A percentile compares a stretch with the other conserved stretches of the same genome.
Conservation (phyloP, 2,888 invertebrate species). For the Metopia argyrocephala region DNA sequence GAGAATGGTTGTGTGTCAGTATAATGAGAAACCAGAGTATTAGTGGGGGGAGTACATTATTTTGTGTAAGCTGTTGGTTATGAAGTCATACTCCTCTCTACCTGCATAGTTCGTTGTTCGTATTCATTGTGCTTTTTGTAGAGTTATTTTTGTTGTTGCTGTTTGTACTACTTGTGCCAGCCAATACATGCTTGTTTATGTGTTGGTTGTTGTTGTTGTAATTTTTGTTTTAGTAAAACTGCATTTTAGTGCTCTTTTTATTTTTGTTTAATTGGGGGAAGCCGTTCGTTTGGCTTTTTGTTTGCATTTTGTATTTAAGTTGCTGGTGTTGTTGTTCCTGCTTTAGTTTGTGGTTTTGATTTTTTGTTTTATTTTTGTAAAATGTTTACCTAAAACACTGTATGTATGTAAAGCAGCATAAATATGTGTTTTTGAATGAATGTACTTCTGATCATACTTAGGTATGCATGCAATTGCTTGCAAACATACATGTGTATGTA, state of each 20-base stretch:
- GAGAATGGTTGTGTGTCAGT: constrained; percentile 3
- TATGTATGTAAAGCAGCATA: neutral
- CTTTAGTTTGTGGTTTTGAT: constrained; percentile 11
- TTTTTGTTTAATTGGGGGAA: constrained; percentile 60
- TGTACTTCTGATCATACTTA: neutral
- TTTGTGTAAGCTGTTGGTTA: constrained; percentile 4
- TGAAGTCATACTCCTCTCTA: constrained; percentile 20
- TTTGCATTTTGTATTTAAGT: constrained; percentile 33
- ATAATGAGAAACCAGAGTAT: neutral
- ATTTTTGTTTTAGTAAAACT: neutral
- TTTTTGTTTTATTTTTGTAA: neutral
- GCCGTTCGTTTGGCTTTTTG: constrained; percentile 57
- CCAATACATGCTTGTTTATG: too few species aligned
- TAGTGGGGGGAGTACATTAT: neutral
- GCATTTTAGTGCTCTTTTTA: constrained; percentile 13
- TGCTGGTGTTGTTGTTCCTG: constrained; percentile 19
- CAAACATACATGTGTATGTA: neutral
- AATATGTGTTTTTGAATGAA: neutral
- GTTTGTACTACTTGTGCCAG: neutral
- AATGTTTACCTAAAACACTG: neutral
- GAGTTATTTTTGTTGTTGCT: neutral
- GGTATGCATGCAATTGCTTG: neutral
- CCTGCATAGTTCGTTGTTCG: neutral
- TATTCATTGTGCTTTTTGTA: too few species aligned
- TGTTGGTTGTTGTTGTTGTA: constrained; percentile 17